Conservation (phyloP, 2,888 invertebrate species). For the Leucania comma region DNA sequence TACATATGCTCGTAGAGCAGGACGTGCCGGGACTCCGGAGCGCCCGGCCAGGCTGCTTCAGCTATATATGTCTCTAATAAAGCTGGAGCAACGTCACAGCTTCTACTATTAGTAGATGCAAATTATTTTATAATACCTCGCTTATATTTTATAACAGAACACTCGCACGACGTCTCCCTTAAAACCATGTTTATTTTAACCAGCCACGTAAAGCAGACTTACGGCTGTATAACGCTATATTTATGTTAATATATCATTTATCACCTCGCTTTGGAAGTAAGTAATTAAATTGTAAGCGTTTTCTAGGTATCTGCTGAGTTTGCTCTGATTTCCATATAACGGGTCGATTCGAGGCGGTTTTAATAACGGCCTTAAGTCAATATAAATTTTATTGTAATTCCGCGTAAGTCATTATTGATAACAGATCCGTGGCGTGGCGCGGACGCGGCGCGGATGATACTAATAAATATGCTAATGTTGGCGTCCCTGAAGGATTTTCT, state of each 20-base stretch:
- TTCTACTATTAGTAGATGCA: conserved; percentile 63
- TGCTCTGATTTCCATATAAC: conserved; percentile 49
- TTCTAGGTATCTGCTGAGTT: conserved; percentile 46
- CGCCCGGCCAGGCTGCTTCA: conserved; percentile 15
- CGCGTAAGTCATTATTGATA: conserved; percentile 83
- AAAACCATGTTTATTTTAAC: conserved; percentile 38
- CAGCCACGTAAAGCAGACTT: conserved; percentile 38
- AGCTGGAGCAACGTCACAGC: conserved; percentile 53
- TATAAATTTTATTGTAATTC: conserved; percentile 76
- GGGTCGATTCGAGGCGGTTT: conserved; percentile 41
- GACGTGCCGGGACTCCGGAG: conserved; percentile 74
- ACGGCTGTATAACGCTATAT: conserved; percentile 34
- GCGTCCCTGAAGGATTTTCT: conserved; percentile 86
- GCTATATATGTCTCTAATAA: conserved; percentile 56
- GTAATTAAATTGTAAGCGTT: conserved; percentile 50
- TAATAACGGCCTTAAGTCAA: conserved; percentile 65
- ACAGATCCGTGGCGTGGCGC: conserved; percentile 75
- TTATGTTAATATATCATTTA: conserved; percentile 51
- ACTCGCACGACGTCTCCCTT: conserved; percentile 19
- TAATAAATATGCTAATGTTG: conserved; percentile 88
- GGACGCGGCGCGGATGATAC: conserved; percentile 80
- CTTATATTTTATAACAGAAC: conserved; percentile 56
- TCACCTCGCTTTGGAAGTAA: conserved; percentile 30
- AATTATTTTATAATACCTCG: conserved; percentile 64
- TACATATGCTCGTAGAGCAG: conserved; percentile 70